Evolutionary conservation across 1,140 invertebrate genomes (phyloP), one percentile per base, ranked within the genome.

Genomic region (Centruroides sculpturatus): DNA sequence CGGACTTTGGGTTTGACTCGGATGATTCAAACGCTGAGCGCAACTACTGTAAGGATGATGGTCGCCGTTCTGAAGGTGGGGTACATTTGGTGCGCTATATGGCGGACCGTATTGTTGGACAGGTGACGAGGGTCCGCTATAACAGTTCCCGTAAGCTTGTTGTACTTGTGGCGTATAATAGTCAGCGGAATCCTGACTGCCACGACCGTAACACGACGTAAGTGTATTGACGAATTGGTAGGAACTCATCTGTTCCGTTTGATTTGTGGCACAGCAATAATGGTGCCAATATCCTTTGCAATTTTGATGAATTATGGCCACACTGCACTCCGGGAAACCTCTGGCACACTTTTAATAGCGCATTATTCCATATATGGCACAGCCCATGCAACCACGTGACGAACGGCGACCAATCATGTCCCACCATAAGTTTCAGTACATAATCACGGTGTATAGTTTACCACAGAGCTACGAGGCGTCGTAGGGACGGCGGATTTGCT

Each of bases 171-270:
- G 51, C 23, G 51, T 53, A 36, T 53, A 53, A 36, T 53, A 53
- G 51, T 53, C 51, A 75, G 64, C 78, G 75, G n/a, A 78, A 77
- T 77, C 80, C n/a, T 77, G 79, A 77, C 77, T 35, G 48, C 67
- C 67, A 35, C 70, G 69, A 54, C 68, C 68, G 72, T 92, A 92
- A 78, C 89, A 93, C 34, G 57, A 61, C 60, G 87, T 86, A 66
- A 94, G 79, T 57, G 90, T 91, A 78, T 93, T 94, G 63, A 94
- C 90, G 75, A 94, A 95, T 78, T 94, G 91, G 78, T 95, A 95
- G 69, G 91, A 95, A 81, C 91, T 93, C 91, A 95, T 95, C 71
- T 63, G 58, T 51, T 49, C 52, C 35, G n/a, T 35, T 50, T 60
- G 57, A 47, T 59, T 64, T 52, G 46, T 23, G 47, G 23, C 51